Conservation (phyloP, 2,888 invertebrate species). For the Lagria hirta region DNA sequence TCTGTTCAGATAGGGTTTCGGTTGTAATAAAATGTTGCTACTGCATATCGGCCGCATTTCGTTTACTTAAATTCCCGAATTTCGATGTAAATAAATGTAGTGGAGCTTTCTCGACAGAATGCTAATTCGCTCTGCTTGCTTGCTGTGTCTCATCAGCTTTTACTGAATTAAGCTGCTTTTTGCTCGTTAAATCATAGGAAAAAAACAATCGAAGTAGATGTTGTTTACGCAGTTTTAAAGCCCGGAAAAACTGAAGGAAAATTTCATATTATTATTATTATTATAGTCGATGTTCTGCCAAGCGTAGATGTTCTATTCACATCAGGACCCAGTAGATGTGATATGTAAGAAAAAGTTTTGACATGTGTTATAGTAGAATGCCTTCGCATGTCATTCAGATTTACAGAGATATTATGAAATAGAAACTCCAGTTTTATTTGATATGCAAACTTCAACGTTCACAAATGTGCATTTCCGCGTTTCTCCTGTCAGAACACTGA, state of each 20-base stretch:
- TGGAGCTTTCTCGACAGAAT: conserved; percentile 38
- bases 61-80: conserved; percentile 49
- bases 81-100: conserved; percentile 50
- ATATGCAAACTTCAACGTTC: conserved; percentile 22
- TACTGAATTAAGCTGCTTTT: conserved; percentile 10
- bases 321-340: conserved; percentile 25
- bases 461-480: conserved; percentile 17
- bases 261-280: conserved; percentile 25
- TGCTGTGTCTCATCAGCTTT: conserved; percentile 20
- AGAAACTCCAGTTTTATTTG: conserved; percentile 24
- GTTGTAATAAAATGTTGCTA: conserved; percentile 48
- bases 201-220: neutral
- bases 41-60: conserved; percentile 46
- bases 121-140: conserved; percentile 36
- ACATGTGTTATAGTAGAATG: conserved; percentile 32
- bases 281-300: conserved; percentile 27
- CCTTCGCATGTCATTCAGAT: conserved; percentile 33
- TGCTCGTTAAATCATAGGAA: neutral
- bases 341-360: conserved; percentile 34
- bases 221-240: neutral
- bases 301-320: conserved; percentile 31
- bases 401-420: conserved; percentile 34
- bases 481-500: no score
- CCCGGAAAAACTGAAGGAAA: conserved; percentile 18
- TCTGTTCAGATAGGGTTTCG: conserved; percentile 47